Conservation (phyloP, 2,888 invertebrate species). For the Sarcophaga carnaria region DNA sequence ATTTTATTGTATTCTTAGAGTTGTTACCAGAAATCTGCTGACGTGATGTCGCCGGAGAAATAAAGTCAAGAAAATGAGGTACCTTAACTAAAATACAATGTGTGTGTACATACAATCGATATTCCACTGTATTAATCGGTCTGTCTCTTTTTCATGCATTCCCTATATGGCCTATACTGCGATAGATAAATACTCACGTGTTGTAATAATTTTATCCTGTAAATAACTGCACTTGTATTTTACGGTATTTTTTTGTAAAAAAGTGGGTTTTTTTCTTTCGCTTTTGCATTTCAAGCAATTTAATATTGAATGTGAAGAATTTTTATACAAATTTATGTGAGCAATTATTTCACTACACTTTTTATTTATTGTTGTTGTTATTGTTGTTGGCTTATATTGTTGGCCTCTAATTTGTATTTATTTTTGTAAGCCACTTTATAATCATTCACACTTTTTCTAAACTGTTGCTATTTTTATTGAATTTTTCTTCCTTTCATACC, state of each 20-base stretch:
- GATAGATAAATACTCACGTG: not conserved
- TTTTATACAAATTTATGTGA: constrained; percentile 54
- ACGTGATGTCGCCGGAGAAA: too few relatives aligned
- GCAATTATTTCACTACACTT: constrained; percentile 10
- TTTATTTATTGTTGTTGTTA: not conserved
- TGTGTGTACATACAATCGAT: too few relatives aligned
- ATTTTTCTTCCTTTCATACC: constrained; percentile 25
- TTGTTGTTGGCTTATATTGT: constrained; percentile 16
- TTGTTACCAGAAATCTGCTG: too few relatives aligned
- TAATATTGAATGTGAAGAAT: constrained; percentile 50
- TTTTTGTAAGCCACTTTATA: constrained; percentile 44
- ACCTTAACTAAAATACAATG: too few relatives aligned
- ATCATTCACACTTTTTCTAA: constrained; percentile 31
- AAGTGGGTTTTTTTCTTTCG: not conserved
- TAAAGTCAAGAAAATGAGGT: too few relatives aligned
- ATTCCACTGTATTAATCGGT: too few relatives aligned
- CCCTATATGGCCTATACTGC: not conserved
- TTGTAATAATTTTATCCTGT: constrained; percentile 12
- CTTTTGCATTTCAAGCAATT: constrained; percentile 36
- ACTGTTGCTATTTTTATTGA: constrained; percentile 60
- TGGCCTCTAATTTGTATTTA: constrained; percentile 25
- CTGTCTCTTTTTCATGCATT: too few relatives aligned
- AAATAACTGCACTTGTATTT: constrained; percentile 46
- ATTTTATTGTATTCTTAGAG: too few relatives aligned
- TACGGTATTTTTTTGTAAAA: not conserved